Evolutionary conservation across 2,113 vertebrate genomes (phyloP), one percentile per base, ranked within the genome.

Genomic region (Prunella fulvescens): DNA sequence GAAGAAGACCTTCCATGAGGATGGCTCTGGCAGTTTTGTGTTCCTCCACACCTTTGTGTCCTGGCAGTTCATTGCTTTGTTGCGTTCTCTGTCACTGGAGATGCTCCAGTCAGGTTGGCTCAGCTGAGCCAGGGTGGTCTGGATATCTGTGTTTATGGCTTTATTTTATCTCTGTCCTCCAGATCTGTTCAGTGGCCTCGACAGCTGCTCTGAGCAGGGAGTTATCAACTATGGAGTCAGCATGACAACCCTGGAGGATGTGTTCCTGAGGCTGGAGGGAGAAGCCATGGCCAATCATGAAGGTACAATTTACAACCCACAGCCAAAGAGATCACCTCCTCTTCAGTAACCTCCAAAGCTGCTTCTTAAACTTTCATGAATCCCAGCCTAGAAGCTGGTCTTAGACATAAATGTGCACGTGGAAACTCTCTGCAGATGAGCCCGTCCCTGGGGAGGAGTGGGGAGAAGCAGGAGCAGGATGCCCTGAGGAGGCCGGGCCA

Each of bases 201-300:
- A 99, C 87, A 87, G 88, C 60, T 97, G 94, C 62, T 96, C 97
- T 6, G 35, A 97, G 47, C 96, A 97, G 71, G 98, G 99, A 53
- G 96, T 99, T 67, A 95, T 97, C 88, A 98, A 98, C 96, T 99
- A 99, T 1, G 99, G 98, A 7, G 98, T 99, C 89, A 99, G 98
- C 84, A 98, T 99, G 98, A 99, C 99, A 2, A 99, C 98, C 8
- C 94, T 99, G 96, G 98, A 99, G 95, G 99, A 99, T 5, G 99
- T 99, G 40, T 99, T 99, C 90, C 97, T 99, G 69, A 98, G 98
- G 61, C 95, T 99, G 96, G 99, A 99, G 97, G 98, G 97, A 2
- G 99, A 99, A 91, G 94, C 98, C 53, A 88, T 96, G n/a, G 95
- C 96, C 11, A 97, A 98, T 67, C 98, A 97, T 92, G 98, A 98